Evolutionary conservation across 1,140 invertebrate species (phyloP).

Genomic region (Tetramorium parvispinum): DNA sequence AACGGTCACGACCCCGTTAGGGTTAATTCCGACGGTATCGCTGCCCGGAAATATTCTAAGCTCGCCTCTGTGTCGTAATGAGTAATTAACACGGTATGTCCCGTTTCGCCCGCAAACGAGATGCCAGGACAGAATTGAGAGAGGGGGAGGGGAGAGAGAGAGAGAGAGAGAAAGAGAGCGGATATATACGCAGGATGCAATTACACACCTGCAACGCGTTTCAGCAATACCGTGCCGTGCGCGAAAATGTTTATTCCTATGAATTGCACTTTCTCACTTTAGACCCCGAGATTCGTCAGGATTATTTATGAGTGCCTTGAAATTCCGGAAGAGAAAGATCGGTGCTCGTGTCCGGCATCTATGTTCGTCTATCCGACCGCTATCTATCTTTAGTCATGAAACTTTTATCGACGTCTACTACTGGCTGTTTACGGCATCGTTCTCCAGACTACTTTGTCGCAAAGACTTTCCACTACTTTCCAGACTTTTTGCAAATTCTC

Average conservation of each 20-base stretch:
- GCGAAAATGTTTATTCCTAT: conserved; percentile 13
- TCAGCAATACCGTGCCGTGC: background rate
- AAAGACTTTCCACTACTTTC: background rate
- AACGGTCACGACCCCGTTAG: background rate
- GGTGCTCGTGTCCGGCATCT: background rate
- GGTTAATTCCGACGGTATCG: conserved; percentile 17
- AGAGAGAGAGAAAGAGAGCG: background rate
- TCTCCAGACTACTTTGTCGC: conserved; percentile 10
- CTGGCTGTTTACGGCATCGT: conserved; percentile 21
- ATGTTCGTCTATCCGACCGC: background rate
- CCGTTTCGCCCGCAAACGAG: conserved; percentile 39
- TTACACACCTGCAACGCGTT: conserved; percentile 6
- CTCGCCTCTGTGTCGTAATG: conserved; percentile 35
- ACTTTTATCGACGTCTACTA: conserved; percentile 43
- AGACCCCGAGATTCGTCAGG: background rate
- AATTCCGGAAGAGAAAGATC: conserved; percentile 50
- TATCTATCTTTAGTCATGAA: conserved; percentile 27
- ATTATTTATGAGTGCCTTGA: conserved; percentile 49
- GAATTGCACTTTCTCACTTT: conserved; percentile 44
- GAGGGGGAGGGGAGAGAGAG: background rate
- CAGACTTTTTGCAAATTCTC: conserved; percentile 5
- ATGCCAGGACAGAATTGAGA: background rate
- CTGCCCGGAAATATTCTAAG: conserved; percentile 39
- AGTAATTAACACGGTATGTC: conserved; percentile 50
- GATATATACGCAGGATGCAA: background rate